phyloP scores from a whole-genome alignment of 1,140 invertebrate species.

The Drosophila pandora region DNA sequence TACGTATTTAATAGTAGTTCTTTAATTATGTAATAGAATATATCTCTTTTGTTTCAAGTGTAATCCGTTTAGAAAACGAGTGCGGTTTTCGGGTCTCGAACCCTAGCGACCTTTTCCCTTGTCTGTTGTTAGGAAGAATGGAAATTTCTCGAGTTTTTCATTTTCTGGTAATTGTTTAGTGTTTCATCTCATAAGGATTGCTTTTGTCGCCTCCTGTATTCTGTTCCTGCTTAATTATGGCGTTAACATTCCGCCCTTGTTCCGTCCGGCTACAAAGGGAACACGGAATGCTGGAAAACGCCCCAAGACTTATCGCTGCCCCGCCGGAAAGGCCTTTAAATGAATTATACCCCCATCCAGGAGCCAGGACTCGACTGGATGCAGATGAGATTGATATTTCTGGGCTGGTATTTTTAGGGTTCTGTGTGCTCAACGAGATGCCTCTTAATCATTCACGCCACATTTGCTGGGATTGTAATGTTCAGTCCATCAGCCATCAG shows the following conservation, averaged over 20 bases:
- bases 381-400: constrained; percentile 25
- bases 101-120: constrained; percentile 39
- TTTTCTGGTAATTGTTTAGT: constrained; percentile 54
- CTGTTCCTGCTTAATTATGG: constrained; percentile 52
- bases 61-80: not conserved
- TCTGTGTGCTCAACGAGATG: constrained; percentile 3
- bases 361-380: constrained; percentile 1
- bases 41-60: not conserved
- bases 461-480: constrained; percentile 48
- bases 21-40: too few species aligned
- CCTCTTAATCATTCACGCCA: constrained; percentile 55
- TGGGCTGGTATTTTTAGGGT: constrained; percentile 1
- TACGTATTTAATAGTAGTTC: too few species aligned
- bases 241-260: constrained; percentile 49
- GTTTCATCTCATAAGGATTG: constrained; percentile 53
- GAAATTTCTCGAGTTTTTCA: constrained; percentile 43
- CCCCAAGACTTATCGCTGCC: constrained; percentile 22
- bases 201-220: constrained; percentile 45
- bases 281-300: constrained; percentile 14
- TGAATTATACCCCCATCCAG: constrained; percentile 14
- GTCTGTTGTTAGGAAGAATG: constrained; percentile 45
- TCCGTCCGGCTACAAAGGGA: constrained; percentile 24
- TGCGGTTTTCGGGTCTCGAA: constrained; percentile 16
- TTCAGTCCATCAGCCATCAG: constrained; percentile 37
- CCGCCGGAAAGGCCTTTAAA: constrained; percentile 15